Conservation (phyloP, 1,140 invertebrate species). For the Coelopa frigida region DNA sequence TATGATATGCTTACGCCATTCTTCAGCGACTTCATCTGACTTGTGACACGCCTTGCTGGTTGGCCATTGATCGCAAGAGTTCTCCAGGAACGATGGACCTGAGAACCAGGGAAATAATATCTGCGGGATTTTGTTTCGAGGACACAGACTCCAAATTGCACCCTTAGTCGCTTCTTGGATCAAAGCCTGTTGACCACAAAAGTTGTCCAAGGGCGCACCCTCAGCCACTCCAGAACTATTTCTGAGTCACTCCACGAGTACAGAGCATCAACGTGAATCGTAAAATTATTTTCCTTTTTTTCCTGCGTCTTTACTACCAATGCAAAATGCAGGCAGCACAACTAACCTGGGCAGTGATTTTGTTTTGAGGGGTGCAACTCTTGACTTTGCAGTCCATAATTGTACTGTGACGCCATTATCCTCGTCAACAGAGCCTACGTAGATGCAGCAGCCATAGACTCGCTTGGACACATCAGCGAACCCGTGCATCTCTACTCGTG, state of each 20-base stretch:
- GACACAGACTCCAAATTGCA: conserved; percentile 21
- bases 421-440: not conserved
- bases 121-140: conserved; percentile 20
- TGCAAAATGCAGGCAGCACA: too few relatives aligned
- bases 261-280: too few relatives aligned
- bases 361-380: not conserved
- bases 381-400: not conserved
- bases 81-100: too few relatives aligned
- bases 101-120: too few relatives aligned
- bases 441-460: not conserved
- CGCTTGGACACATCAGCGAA: not conserved
- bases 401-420: not conserved
- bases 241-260: conserved; percentile 11
- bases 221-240: conserved; percentile 11
- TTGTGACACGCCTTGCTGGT: too few relatives aligned
- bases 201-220: conserved; percentile 6
- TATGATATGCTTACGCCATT: too few relatives aligned
- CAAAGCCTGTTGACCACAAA: conserved; percentile 28
- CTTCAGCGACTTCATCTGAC: too few relatives aligned
- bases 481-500: not conserved
- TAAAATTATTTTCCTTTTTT: too few relatives aligned
- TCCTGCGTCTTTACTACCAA: too few relatives aligned
- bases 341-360: not conserved
- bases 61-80: too few relatives aligned
- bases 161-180: conserved; percentile 19